A percentile compares a stretch with the other conserved stretches of the same genome.
phyloP scores from a whole-genome alignment of 2,888 invertebrate species.

The Callyntrura sp. region DNA sequence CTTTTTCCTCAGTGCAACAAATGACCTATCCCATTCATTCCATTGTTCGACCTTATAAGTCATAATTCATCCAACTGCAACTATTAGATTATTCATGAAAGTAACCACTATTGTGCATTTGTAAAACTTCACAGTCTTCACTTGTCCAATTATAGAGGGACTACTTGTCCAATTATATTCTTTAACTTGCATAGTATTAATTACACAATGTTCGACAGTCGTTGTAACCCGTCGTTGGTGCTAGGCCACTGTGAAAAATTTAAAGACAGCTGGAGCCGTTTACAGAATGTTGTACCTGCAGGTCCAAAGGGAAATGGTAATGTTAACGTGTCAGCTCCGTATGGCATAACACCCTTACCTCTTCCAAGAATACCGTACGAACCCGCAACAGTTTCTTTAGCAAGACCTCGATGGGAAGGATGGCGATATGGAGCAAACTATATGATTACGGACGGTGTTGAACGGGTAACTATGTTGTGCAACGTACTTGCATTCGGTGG shows the following conservation, averaged over 20 bases:
- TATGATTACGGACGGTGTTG: conserved; percentile 43
- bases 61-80: too few relatives aligned
- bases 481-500: too few relatives aligned
- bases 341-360: conserved; percentile 43
- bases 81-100: too few relatives aligned
- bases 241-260: conserved; percentile 58
- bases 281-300: conserved; percentile 21
- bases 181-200: too few relatives aligned
- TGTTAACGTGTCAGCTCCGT: conserved; percentile 28
- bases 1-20: too few relatives aligned
- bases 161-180: too few relatives aligned
- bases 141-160: too few relatives aligned
- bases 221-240: conserved; percentile 30
- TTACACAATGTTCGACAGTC: conserved; percentile 45
- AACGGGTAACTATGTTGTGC: conserved; percentile 44
- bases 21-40: too few relatives aligned
- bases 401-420: conserved; percentile 61
- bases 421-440: conserved; percentile 75
- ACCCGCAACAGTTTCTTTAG: conserved; percentile 53
- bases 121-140: too few relatives aligned
- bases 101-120: too few relatives aligned
- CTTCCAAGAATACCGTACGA: conserved; percentile 52
- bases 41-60: too few relatives aligned
- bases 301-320: conserved; percentile 58
- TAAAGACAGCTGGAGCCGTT: neutral